Percentiles rank a stretch among this genome's conserved stretches.
phyloP scores from a whole-genome alignment of 2,888 invertebrate genomes.

The Leuctra nigra region DNA sequence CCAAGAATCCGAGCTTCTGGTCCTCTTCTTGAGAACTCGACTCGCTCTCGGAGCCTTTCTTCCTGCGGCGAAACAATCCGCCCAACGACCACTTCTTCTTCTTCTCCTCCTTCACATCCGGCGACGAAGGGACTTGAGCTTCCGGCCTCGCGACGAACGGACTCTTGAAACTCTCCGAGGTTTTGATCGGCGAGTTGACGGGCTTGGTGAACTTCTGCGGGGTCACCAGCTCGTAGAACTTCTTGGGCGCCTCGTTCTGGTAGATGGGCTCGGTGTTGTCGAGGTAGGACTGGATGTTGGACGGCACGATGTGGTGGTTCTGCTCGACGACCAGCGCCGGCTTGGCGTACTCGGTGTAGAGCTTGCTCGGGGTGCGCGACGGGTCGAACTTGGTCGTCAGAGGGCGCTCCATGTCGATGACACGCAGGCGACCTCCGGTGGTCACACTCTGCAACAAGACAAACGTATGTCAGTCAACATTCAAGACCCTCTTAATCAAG shows the following conservation, averaged over 20 bases:
- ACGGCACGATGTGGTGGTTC: background rate
- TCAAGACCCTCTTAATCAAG: no score
- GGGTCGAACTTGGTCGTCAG: slow-evolving; percentile 11
- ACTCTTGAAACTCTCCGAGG: background rate
- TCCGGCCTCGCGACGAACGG: background rate
- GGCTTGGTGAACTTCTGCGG: slow-evolving; percentile 9
- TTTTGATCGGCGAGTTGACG: background rate
- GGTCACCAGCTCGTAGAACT: slow-evolving; percentile 5
- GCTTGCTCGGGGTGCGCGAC: background rate
- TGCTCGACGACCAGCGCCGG: background rate
- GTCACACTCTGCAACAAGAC: slow-evolving; percentile 42
- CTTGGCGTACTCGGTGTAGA: background rate
- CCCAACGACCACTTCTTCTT: slow-evolving; percentile 74
- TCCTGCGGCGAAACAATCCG: slow-evolving; percentile 62
- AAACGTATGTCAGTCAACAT: no score
- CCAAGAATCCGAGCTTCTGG: slow-evolving; percentile 38
- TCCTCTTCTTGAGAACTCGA: slow-evolving; percentile 48
- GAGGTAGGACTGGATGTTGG: background rate
- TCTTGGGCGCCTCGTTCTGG: slow-evolving; percentile 1
- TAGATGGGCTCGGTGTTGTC: background rate
- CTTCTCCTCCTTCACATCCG: slow-evolving; percentile 47
- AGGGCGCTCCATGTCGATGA: slow-evolving; percentile 32
- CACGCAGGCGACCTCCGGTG: slow-evolving; percentile 43
- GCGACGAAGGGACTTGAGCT: background rate
- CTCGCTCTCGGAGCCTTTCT: slow-evolving; percentile 61